Evolutionary conservation across 2,888 invertebrate species (phyloP).

Genomic region (Drosophila birchii): DNA sequence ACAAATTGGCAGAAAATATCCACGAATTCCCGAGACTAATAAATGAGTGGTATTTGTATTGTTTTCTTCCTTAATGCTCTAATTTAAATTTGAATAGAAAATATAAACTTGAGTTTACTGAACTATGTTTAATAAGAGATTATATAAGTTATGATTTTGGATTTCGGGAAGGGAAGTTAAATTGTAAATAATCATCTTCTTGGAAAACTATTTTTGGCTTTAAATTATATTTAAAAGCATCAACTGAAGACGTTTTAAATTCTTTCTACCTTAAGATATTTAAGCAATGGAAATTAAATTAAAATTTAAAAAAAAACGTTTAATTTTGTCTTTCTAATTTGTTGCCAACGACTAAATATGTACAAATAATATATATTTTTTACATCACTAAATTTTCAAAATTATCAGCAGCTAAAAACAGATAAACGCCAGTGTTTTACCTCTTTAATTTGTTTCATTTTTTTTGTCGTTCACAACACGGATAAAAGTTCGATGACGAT

Average conservation of each 20-base stretch:
- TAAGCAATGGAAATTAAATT: neutral
- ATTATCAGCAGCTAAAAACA: no score
- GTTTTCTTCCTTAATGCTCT: neutral
- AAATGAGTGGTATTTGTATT: neutral
- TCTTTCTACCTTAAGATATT: no score
- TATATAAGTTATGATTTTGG: no score
- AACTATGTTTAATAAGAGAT: neutral
- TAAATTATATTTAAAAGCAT: neutral
- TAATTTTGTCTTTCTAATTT: no score
- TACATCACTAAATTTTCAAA: no score
- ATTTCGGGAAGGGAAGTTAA: neutral
- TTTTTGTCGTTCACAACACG: no score
- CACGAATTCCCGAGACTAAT: slow-evolving; percentile 4
- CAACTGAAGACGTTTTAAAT: no score
- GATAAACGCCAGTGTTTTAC: no score
- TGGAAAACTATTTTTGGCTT: neutral
- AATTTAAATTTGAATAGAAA: neutral
- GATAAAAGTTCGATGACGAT: neutral
- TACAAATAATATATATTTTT: no score
- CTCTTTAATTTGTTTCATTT: no score
- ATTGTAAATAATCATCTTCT: neutral
- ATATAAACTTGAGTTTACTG: neutral
- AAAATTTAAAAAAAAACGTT: no score
- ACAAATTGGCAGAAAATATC: neutral
- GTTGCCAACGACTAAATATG: no score